Percentiles rank a stretch among this genome's conserved stretches.
phyloP scores from a whole-genome alignment of 2,888 invertebrate species.

The Drosophila emarginata region DNA sequence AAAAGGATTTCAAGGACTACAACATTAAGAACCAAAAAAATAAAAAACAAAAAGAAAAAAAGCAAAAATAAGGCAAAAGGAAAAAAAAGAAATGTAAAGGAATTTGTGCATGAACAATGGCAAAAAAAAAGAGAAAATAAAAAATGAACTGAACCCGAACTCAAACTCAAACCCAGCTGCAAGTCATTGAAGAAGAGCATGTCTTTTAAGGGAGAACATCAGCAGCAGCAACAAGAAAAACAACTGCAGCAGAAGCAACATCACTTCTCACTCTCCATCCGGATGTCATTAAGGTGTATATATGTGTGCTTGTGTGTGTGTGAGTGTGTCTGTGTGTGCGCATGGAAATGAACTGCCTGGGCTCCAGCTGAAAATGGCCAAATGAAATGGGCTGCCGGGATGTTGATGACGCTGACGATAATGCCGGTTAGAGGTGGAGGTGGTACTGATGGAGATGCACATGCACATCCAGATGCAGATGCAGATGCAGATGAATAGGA shows the following conservation, averaged over 20 bases:
- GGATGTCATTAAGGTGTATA: conserved; percentile 70
- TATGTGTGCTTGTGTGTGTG: conserved; percentile 5
- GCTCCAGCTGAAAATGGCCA: conserved; percentile 50
- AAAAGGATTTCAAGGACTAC: conserved; percentile 74
- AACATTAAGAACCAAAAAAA: conserved; percentile 61
- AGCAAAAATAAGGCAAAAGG: not conserved
- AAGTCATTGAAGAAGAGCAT: conserved; percentile 43
- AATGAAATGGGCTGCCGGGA: conserved; percentile 44
- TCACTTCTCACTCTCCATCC: conserved; percentile 22
- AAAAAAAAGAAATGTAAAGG: conserved; percentile 26
- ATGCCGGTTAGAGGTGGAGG: not conserved
- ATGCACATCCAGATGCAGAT: not conserved
- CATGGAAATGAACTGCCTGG: conserved; percentile 67
- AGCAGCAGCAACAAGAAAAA: conserved; percentile 32
- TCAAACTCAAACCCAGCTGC: conserved; percentile 23
- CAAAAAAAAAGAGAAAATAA: conserved; percentile 23
- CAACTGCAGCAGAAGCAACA: conserved; percentile 21
- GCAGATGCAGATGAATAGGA: not conserved
- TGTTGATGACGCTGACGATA: conserved; percentile 6
- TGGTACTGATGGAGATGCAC: conserved; percentile 12
- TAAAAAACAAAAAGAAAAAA: conserved; percentile 27
- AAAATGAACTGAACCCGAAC: conserved; percentile 10
- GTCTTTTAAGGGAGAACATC: conserved; percentile 35
- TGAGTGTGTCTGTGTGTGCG: conserved; percentile 20
- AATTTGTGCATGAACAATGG: conserved; percentile 75